Evolutionary conservation across 2,797 vertebrate species (phyloP), one percentile per base, ranked within the genome.

Genomic region (Loris lydekkerianus): DNA sequence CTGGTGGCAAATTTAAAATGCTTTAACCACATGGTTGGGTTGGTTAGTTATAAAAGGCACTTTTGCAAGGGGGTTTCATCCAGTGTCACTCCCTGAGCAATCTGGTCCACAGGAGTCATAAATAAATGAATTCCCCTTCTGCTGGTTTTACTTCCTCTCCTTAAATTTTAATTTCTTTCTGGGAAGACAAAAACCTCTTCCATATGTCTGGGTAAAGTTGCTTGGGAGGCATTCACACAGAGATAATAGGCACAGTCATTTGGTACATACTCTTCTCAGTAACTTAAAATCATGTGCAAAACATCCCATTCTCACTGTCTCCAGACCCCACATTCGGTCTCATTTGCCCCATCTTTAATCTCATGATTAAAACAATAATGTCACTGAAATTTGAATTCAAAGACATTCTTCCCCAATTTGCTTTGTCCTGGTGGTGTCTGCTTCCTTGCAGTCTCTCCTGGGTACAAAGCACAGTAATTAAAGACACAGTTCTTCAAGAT

Each of bases 311-410:
- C 92, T 86, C 70, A 14, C 61, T 84, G 69, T 78, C 83, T 90
- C 77, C 89, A 84, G 87, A 17, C 78, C 67, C 37, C 75, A 93
- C 29, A 27, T 84, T 92, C 80, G 69, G 25, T 69, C 73, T 96
- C 94, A 88, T 97, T 96, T 97, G 96, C 65, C 84, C 34, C 95
- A 95, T 97, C 96, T 97, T 97, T 97, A 97, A 97, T 96, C 63
- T 90, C 60, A n/a, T 84, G 93, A 96, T 96, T 97, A 94, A 97
- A 95, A 97, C 85, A 96, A 96, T 78, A 88, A 70, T 92, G 72
- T 37, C 81, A 96, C n/a, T 97, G 96, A 94, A 95, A 96, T 95
- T 58, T 77, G 70, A 96, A 97, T 97, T 97, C 96, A 97, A 98
- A 95, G 87, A 9, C 93, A 97, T 97, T 97, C 91, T 97, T 96